These are phyloP conservation scores for Hypomesus transpacificus DNA, from an alignment of 2,113 vertebrate species.

Conservation along the genomic window DNA sequence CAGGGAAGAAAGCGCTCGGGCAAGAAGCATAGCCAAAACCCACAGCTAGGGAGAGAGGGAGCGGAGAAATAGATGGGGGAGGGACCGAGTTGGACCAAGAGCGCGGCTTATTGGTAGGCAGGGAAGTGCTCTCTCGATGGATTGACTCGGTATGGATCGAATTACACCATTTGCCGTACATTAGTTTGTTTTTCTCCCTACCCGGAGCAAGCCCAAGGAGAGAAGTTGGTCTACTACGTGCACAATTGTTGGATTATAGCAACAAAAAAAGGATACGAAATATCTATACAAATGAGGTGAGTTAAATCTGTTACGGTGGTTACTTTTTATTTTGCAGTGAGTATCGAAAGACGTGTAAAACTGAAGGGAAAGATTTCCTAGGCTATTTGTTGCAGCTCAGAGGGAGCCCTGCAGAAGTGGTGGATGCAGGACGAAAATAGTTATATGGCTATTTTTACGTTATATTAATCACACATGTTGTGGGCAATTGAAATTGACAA, in stretches of 20 bases:
- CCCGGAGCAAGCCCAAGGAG: slow-evolving; percentile 42
- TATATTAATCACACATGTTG: neutral
- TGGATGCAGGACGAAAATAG: slow-evolving; percentile 55
- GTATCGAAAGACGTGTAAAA: slow-evolving; percentile 43
- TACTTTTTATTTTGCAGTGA: slow-evolving; percentile 38
- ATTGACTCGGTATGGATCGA: slow-evolving; percentile 81
- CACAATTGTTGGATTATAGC: slow-evolving; percentile 46
- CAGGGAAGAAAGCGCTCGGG: slow-evolving; percentile 63
- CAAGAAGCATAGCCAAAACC: slow-evolving; percentile 60
- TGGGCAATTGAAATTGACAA: neutral
- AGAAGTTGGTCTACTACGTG: slow-evolving; percentile 61
- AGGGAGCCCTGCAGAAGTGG: slow-evolving; percentile 43
- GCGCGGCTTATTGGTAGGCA: slow-evolving; percentile 68
- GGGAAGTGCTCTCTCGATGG: slow-evolving; percentile 63
- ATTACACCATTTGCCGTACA: slow-evolving; percentile 81
- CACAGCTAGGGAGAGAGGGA: slow-evolving; percentile 48
- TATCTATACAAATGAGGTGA: slow-evolving; percentile 71
- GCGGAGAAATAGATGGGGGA: slow-evolving; percentile 52
- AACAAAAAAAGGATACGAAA: slow-evolving; percentile 51
- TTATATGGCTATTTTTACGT: slow-evolving; percentile 51
- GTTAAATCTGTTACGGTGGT: slow-evolving; percentile 44
- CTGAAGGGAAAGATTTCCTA: slow-evolving; percentile 45
- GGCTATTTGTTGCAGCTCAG: slow-evolving; percentile 34
- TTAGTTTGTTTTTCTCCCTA: slow-evolving; percentile 80
- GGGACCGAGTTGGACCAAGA: slow-evolving; percentile 63